Base-by-base conservation (phyloP, 1,140 invertebrate genomes). In the Nomia melanderi region DNA sequence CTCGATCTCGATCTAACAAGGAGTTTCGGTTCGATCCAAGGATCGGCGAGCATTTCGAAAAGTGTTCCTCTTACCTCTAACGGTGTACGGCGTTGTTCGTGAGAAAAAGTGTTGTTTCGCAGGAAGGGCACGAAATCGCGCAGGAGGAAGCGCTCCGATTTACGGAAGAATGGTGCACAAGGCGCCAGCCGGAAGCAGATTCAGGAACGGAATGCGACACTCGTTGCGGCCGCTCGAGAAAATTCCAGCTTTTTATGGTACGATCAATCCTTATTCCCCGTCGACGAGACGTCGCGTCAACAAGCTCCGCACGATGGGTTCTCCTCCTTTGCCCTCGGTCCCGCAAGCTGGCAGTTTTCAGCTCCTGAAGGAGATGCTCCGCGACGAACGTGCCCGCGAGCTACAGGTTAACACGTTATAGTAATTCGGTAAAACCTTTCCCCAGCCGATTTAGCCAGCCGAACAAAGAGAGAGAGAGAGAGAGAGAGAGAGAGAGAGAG, bases 311-410 rank as follows among this genome's bases (percentile, higher is more conserved):
- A 83, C 88, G 23, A 87, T 83, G 29, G 88, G 87, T 8, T 70
- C 71, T 23, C 70, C 84, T 6, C 69, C 78, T 27, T 82, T 85
- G 56, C 71, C 87, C 36, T 86, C 89, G 29, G 86, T 92, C 62
- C 92, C 94, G n/a, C 93, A 94, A 73, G 89, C 93, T 23, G 94
- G 94, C 12, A 95, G 94, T 71, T 96, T 96, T 88, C 94, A 95
- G 77, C 93, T 94, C 71, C 86, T 95, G 0, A 94, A 94, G 83
- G 93, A 95, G 66, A 86, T 95, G 7, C 93, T 95, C 60, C 92
- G 93, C 75, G 93, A 90, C 7, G 94, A 96, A 85, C 90, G 95
- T n/a, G 94, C 95, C n/a, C 91, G 94, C 54, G 95, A 96, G 84
- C 84, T 95, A 50, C 88, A 91, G 88, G 91, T 92, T 59, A 56